Evolutionary conservation across 2,888 invertebrate species (phyloP), one percentile per base, ranked within the genome.

Genomic region (Cephus sareptanus): DNA sequence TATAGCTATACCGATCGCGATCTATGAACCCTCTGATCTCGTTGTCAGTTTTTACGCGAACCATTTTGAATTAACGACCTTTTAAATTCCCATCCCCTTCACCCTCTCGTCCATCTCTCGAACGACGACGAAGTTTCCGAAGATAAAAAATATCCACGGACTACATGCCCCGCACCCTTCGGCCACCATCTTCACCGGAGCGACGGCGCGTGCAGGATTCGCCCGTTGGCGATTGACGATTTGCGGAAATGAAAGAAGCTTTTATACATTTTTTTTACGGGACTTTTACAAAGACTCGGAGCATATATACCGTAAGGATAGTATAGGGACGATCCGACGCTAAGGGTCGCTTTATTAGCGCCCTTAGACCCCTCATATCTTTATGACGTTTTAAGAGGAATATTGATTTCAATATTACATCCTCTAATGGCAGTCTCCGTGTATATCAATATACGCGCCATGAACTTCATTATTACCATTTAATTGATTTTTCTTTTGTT

Each of bases 191-290:
- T 34, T 12, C 74, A 34, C n/a, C 74, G 77, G 34, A 56, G 70
- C 75, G 78, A 75, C 69, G 69, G 78, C 56, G 9, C 56, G 56
- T 9, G 23, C 23, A 2, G 56, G 9, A 56, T 2, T 9, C 9
- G 23, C 4, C 23, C 56, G 23, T 23, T 56, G 56, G 23, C 56
- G 75, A 78, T 78, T 78, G 78, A 75, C 34, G 78, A 78, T 71
- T 78, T 78, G 56, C 78, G 78, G 78, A 78, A 78, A 78, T 78
- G 70, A 78, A 78, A 71, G 71, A 68, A 56, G 68, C 33, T 69
- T 76, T 73, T 76, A 76, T 75, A 77, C 71, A 74, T 77, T 74
- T 76, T 75, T 56, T 56, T 76, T 75, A 35, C 40, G 76, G 13
- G 34, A 76, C 37, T 76, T 75, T 78, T 73, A 76, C 69, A 35